Percentiles rank a stretch among this genome's conserved stretches.
Conservation (phyloP, 2,888 invertebrate genomes). For the Ametastegia equiseti region DNA sequence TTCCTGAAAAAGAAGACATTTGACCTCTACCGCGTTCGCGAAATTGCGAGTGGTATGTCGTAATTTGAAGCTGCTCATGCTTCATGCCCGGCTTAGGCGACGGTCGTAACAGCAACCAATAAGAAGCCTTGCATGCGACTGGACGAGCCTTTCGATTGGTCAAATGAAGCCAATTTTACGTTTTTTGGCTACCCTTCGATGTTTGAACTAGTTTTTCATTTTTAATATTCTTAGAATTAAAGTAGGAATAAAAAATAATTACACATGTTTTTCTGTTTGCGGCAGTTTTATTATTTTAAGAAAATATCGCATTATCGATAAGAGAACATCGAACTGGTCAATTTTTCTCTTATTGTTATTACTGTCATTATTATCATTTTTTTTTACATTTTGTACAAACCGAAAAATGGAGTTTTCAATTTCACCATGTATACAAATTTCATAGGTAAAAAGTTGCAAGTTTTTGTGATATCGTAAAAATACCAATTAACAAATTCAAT, state of each 20-base stretch:
- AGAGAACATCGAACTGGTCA: background rate
- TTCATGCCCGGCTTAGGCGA: too few relatives aligned
- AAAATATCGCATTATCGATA: background rate
- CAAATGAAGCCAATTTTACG: too few relatives aligned
- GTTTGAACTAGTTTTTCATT: too few relatives aligned
- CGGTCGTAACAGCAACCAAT: too few relatives aligned
- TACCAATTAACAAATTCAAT: background rate
- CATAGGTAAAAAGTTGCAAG: background rate
- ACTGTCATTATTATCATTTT: background rate
- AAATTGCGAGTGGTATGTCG: background rate
- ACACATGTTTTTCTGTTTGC: background rate
- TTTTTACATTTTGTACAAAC: conserved; percentile 28
- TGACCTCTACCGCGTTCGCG: background rate
- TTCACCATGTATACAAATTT: background rate
- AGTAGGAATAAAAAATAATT: background rate
- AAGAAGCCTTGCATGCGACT: too few relatives aligned
- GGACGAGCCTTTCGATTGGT: too few relatives aligned
- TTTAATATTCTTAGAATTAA: background rate
- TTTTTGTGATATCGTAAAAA: background rate
- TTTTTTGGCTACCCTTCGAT: too few relatives aligned
- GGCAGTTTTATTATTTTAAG: background rate
- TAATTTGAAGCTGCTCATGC: background rate
- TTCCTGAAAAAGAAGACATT: background rate
- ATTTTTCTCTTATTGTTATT: background rate
- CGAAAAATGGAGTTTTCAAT: background rate